phyloP scores from a whole-genome alignment of 1,140 invertebrate genomes.

The Leptoteleia sp. region DNA sequence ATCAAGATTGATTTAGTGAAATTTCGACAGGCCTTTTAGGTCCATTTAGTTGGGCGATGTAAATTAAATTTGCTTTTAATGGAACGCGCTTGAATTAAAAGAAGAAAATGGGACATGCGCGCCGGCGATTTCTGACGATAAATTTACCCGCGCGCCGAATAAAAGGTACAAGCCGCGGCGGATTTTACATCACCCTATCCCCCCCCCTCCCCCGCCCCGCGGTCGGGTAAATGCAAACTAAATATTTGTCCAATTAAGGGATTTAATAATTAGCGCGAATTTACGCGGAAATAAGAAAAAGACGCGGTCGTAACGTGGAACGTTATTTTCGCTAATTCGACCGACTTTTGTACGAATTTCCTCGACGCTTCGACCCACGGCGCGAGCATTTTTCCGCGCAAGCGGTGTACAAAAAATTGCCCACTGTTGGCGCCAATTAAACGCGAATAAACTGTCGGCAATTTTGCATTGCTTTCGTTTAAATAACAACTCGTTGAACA shows the following conservation, averaged over 20 bases:
- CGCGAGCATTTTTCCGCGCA: too few relatives aligned
- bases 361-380: too few relatives aligned
- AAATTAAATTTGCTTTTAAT: slow-evolving; percentile 58
- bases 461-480: too few relatives aligned
- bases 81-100: slow-evolving; percentile 28
- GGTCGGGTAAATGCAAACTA: slow-evolving; percentile 4
- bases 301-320: too few relatives aligned
- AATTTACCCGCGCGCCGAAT: slow-evolving; percentile 17
- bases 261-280: slow-evolving; percentile 35
- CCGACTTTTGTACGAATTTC: too few relatives aligned
- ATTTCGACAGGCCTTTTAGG: slow-evolving; percentile 34
- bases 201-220: too few relatives aligned
- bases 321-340: too few relatives aligned
- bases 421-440: too few relatives aligned
- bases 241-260: slow-evolving; percentile 37
- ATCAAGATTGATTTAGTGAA: too few relatives aligned
- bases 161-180: background rate
- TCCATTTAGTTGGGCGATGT: slow-evolving; percentile 44
- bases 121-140: slow-evolving; percentile 22
- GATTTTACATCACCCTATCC: background rate
- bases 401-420: too few relatives aligned
- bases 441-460: too few relatives aligned
- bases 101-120: slow-evolving; percentile 36
- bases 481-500: too few relatives aligned
- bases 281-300: slow-evolving; percentile 23